Conservation (phyloP, 2,113 vertebrate genomes). For the Theristicus caerulescens region DNA sequence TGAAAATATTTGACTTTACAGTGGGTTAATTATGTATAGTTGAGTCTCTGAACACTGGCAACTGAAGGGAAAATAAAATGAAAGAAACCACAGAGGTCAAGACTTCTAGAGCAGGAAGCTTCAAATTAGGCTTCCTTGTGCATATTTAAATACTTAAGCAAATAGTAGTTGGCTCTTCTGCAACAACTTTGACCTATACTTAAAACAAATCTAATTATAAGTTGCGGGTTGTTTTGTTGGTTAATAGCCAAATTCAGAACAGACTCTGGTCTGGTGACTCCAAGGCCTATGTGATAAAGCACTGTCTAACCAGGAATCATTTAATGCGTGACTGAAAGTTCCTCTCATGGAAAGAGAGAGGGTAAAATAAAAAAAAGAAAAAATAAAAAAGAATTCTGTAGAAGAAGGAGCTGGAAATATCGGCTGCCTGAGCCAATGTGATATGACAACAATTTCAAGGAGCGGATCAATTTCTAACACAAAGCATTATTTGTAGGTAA, state of each 20-base stretch:
- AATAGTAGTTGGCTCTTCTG: neutral
- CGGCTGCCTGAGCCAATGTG: neutral
- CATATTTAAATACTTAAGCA: neutral
- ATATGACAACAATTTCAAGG: neutral
- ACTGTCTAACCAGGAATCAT: neutral
- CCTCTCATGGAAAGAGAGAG: neutral
- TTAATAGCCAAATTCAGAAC: neutral
- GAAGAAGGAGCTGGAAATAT: neutral
- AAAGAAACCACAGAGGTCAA: neutral
- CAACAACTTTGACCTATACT: neutral
- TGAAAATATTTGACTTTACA: slow-evolving; percentile 1
- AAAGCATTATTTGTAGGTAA: neutral
- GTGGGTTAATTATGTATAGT: neutral
- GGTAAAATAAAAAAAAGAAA: neutral
- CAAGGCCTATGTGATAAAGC: neutral
- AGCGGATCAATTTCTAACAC: neutral
- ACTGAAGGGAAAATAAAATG: neutral
- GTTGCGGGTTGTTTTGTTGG: neutral
- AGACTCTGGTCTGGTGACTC: neutral
- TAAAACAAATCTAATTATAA: neutral
- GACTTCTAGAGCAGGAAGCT: neutral
- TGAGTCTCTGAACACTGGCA: neutral
- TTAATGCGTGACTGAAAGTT: neutral
- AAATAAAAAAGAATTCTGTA: neutral
- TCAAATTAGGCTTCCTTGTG: neutral